Percentiles rank a stretch among this genome's conserved stretches.
These are phyloP conservation scores for Ruditapes philippinarum DNA, from an alignment of 1,140 invertebrate species.

Conservation along the genomic window DNA sequence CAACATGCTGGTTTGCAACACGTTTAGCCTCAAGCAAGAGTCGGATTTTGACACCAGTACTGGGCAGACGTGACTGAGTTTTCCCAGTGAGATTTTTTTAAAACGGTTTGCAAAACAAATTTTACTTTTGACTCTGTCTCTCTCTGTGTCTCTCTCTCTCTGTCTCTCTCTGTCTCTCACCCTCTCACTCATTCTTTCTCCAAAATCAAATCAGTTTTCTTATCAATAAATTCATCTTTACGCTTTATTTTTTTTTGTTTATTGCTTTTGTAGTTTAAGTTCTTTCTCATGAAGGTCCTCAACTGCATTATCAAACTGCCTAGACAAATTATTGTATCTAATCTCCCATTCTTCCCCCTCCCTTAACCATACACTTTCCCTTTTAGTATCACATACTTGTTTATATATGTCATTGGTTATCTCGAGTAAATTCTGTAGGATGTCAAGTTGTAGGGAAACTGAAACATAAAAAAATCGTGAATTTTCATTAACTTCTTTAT, in stretches of 20 bases:
- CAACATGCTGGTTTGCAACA: no score
- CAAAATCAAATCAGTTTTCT: not conserved
- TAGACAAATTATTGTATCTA: no score
- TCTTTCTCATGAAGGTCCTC: no score
- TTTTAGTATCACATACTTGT: not conserved
- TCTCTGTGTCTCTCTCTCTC: not conserved
- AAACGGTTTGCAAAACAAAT: no score
- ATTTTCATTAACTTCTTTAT: no score
- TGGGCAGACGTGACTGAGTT: not conserved
- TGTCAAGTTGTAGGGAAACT: no score
- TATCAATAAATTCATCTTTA: not conserved
- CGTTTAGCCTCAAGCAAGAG: not conserved
- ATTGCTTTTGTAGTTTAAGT: no score
- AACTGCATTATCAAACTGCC: no score
- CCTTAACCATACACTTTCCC: no score
- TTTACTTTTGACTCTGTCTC: not conserved
- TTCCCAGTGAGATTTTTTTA: not conserved
- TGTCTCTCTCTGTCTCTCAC: not conserved
- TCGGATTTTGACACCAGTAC: slow-evolving; percentile 6
- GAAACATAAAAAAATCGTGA: no score
- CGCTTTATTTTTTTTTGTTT: not conserved
- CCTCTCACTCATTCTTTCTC: no score
- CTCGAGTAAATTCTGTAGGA: not conserved
- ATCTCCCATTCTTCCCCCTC: not conserved
- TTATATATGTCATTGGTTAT: not conserved